phyloP scores from a whole-genome alignment of 2,888 invertebrate species.

The Platynereis dumerilii region DNA sequence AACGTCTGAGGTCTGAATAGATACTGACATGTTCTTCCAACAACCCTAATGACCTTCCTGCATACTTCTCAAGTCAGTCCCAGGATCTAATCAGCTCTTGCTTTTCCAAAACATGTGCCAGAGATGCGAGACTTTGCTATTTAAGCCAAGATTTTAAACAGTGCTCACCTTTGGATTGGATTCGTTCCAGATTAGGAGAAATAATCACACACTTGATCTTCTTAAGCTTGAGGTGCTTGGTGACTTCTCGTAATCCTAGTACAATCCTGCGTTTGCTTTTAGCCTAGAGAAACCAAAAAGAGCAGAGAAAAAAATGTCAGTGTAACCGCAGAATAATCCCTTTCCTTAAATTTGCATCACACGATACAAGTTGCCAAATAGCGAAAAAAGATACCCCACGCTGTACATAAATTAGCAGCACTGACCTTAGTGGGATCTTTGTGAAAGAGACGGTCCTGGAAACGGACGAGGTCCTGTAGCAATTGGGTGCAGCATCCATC shows the following conservation, averaged over 20 bases:
- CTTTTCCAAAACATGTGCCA: too few species aligned
- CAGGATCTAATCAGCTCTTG: too few species aligned
- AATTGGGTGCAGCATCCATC: slow-evolving; percentile 66
- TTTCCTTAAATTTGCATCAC: background rate
- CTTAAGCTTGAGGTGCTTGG: slow-evolving; percentile 68
- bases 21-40: too few species aligned
- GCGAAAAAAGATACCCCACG: background rate
- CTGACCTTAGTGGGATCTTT: slow-evolving; percentile 70
- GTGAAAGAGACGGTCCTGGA: slow-evolving; percentile 71
- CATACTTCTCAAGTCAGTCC: too few species aligned
- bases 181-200: slow-evolving; percentile 71
- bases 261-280: slow-evolving; percentile 69
- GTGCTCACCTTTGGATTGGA: slow-evolving; percentile 64
- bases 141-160: too few species aligned
- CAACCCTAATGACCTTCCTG: too few species aligned
- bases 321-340: background rate
- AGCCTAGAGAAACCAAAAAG: slow-evolving; percentile 46
- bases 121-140: too few species aligned
- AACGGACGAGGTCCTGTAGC: slow-evolving; percentile 68
- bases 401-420: background rate
- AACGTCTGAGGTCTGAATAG: too few species aligned
- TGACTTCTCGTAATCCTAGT: slow-evolving; percentile 71
- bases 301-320: background rate
- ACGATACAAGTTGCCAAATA: background rate
- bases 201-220: slow-evolving; percentile 71